These are phyloP conservation scores for Limnothrissa miodon DNA, from an alignment of 2,113 vertebrate genomes.

Conservation along the genomic window DNA sequence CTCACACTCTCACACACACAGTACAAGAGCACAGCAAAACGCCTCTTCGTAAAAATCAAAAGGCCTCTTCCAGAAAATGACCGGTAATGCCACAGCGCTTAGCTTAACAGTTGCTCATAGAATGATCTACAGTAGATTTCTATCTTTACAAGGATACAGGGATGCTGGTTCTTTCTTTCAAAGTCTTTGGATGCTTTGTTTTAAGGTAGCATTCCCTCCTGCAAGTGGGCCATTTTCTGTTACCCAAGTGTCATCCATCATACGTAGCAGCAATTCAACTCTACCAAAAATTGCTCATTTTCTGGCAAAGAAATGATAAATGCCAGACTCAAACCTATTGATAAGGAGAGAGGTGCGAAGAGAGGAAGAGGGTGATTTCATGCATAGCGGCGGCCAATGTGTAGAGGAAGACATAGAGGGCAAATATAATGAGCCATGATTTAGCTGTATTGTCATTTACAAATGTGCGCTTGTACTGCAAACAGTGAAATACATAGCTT, in stretches of 20 bases:
- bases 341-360: background rate
- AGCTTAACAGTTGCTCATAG: too few relatives aligned
- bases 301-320: background rate
- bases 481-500: background rate
- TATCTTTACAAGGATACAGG: too few relatives aligned
- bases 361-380: background rate
- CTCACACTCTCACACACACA: too few relatives aligned
- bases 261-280: background rate
- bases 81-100: background rate
- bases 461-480: background rate
- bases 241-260: background rate
- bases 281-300: background rate
- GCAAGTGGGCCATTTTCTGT: background rate
- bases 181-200: background rate
- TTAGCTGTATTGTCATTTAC: background rate
- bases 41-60: too few relatives aligned
- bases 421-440: conserved; percentile 14
- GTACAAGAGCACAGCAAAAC: background rate
- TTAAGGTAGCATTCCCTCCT: background rate
- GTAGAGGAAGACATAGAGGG: background rate
- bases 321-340: background rate
- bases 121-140: too few relatives aligned
- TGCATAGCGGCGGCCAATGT: background rate
- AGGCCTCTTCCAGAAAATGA: too few relatives aligned
- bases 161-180: too few relatives aligned